These are phyloP conservation scores for Xylocampa areola DNA, from an alignment of 2,888 invertebrate species.

Conservation along the genomic window DNA sequence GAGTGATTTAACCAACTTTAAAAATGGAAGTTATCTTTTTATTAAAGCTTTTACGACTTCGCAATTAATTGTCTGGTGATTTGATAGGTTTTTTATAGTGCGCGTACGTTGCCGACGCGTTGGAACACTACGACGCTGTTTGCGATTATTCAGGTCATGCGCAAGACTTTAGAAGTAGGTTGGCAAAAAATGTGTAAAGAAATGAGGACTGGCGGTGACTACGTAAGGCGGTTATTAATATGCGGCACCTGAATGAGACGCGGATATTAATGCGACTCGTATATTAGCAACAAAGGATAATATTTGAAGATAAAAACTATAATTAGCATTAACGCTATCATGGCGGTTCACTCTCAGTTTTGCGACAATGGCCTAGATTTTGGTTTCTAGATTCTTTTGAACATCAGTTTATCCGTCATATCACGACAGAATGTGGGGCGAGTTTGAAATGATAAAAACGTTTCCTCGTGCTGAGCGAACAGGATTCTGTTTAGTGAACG, in stretches of 20 bases:
- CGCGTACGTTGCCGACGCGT: conserved; percentile 26
- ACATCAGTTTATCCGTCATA: conserved; percentile 59
- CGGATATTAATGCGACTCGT: conserved; percentile 34
- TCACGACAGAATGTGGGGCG: conserved; percentile 50
- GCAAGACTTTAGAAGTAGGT: conserved; percentile 36
- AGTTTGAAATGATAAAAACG: conserved; percentile 39
- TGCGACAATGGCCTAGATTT: conserved; percentile 63
- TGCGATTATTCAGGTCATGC: conserved; percentile 50
- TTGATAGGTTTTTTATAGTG: conserved; percentile 49
- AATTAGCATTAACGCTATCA: conserved; percentile 46
- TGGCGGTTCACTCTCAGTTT: conserved; percentile 55
- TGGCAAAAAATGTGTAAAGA: conserved; percentile 52
- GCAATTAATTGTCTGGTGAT: conserved; percentile 53
- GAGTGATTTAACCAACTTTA: conserved; percentile 50
- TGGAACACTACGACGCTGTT: conserved; percentile 18
- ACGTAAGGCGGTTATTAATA: conserved; percentile 47
- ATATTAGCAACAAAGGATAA: conserved; percentile 53
- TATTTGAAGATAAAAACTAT: conserved; percentile 37
- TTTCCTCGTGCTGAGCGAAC: conserved; percentile 39
- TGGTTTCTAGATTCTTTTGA: conserved; percentile 57
- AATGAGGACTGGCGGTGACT: conserved; percentile 34
- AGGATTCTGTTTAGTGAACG: conserved; percentile 15
- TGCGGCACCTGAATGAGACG: conserved; percentile 40
- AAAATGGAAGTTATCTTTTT: conserved; percentile 52
- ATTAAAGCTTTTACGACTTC: conserved; percentile 49